Conservation (phyloP, 1,140 invertebrate genomes). For the Magallana ariakensis region DNA sequence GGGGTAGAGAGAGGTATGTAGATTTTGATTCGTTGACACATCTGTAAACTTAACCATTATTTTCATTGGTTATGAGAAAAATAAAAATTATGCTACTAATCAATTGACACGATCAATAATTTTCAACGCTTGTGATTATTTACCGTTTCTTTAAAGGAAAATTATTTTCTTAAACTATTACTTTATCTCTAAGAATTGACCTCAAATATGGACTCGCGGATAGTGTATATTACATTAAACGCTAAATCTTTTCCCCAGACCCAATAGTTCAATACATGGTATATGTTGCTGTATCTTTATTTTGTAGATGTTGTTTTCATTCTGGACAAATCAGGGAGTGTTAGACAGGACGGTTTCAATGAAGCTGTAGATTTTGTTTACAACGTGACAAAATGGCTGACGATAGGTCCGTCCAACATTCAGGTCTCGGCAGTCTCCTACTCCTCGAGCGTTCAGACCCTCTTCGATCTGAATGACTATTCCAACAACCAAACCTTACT, state of each 20-base stretch:
- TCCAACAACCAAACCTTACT: constrained; percentile 31
- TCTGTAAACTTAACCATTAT: too few relatives aligned
- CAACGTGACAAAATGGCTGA: constrained; percentile 50
- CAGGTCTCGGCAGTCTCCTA: constrained; percentile 44
- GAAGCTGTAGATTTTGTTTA: constrained; percentile 49
- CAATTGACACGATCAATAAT: too few relatives aligned
- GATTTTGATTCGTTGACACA: background rate
- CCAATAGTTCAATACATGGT: too few relatives aligned
- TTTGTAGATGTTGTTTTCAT: constrained; percentile 56
- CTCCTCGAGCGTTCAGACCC: background rate
- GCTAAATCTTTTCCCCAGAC: too few relatives aligned
- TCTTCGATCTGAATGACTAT: constrained; percentile 43
- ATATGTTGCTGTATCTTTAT: background rate
- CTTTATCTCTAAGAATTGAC: too few relatives aligned
- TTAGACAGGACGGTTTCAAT: constrained; percentile 23
- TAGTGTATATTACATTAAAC: too few relatives aligned
- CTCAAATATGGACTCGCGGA: too few relatives aligned
- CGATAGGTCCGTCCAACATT: constrained; percentile 40
- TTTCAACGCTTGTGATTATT: too few relatives aligned
- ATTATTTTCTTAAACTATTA: too few relatives aligned
- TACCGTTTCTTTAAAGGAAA: too few relatives aligned
- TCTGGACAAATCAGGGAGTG: constrained; percentile 52
- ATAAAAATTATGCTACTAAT: too few relatives aligned
- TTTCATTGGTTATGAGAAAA: too few relatives aligned
- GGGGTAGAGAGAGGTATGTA: background rate